Evolutionary conservation across 2,113 vertebrate species (phyloP), one percentile per base, ranked within the genome.

Genomic region (Oncorhynchus kisutch): DNA sequence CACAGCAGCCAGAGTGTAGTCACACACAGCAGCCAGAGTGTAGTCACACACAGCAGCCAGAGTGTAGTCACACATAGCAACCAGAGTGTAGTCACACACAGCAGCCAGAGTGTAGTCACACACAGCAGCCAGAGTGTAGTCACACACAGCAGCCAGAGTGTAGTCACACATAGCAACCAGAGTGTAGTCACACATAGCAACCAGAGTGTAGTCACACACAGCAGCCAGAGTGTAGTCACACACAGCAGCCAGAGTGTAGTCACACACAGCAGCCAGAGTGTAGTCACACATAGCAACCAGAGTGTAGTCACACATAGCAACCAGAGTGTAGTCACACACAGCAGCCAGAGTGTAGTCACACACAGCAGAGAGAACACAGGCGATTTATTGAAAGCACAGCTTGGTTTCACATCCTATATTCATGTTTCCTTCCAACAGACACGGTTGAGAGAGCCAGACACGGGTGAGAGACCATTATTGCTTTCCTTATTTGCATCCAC

Each of bases 361-460:
- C 81, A 27, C 86, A 90, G 83, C 20, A 79, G 86, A 89, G 82
- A 89, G 85, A 79, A 76, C 87, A 78, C 90, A 92, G 91, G 87
- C 90, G 86, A 91, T 92, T 90, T 93, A 88, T 88, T 89, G 89
- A 92, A 91, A 91, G 85, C 60, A 25, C 78, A 75, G 72, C 71
- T 82, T 51, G 57, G 86, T 92, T 92, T 92, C 93, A 93, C 86
- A 91, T 92, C 88, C 83, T 88, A 84, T 54, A 68, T 81, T 82
- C 75, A 80, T 60, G 77, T 78, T 88, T 92, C 91, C 89, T 85
- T 85, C 34, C 73, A 84, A 84, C 87, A 80, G 84, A 82, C 87
- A 78, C 78, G 83, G 87, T 76, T 78, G 51, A 75, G 75, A 71
- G 79, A 85, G 78, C 86, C 72, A 77, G 80, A 82, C 70, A 49